Base-by-base conservation (phyloP, 2,797 vertebrate species). In the Tragopan temminckii region DNA sequence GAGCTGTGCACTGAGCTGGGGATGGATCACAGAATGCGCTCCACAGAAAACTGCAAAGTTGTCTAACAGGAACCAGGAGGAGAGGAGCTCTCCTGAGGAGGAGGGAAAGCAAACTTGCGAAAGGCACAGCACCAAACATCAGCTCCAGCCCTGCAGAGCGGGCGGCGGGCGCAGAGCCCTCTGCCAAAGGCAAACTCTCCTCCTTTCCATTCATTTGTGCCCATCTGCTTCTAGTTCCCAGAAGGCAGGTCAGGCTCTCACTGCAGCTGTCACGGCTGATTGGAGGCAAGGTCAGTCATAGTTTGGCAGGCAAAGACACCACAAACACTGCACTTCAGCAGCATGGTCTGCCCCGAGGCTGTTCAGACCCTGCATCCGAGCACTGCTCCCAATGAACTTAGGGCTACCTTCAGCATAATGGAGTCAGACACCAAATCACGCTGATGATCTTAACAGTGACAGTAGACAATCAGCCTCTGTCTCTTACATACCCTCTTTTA, bases 51-150 rank as follows among this genome's bases (percentile, higher is more conserved):
- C n/a, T 74, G 50, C 27, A 33, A 21, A 31, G 64, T 3, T 74
- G 68, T 9, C 40, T 4, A 25, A 43, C 52, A 67, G 42, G 62
- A 45, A 40, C 0, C 1, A 79, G 43, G 43, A 66, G 42, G 18
- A 57, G n/a, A 1, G 24, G 52, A 35, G 66, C n/a, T 40, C 69
- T 25, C 19, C 53, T 0, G 1, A 0, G 12, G 69, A 61, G 66
- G 42, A 42, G 24, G 52, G 46, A 52, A 45, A 70, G 46, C n/a
- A 31, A 61, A 35, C 20, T 5, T n/a, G 48, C 45, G 52, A 46
- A 43, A 89, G 52, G 11, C 23, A 36, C 35, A 64, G 64, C 69
- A 62, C 63, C 59, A 21, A 35, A 9, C 36, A 16, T 13, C 25
- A 12, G 50, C 35, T 40, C 64, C 29, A 11, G n/a, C 75, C 42